Conservation (phyloP, 2,797 vertebrate species). For the Pipistrellus pipistrellus region DNA sequence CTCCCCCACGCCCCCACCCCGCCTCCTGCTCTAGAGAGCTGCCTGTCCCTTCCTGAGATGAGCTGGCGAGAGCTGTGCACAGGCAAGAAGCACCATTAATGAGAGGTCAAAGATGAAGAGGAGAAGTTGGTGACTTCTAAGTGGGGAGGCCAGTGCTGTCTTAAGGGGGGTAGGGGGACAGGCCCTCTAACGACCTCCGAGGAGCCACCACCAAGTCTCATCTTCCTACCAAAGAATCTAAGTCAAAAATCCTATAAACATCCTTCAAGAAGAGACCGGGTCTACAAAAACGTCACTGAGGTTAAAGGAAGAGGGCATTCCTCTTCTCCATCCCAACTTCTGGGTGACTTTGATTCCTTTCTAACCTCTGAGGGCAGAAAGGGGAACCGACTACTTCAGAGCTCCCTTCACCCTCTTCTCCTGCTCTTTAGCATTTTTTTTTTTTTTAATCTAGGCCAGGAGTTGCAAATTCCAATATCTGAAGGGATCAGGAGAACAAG, state of each 20-base stretch:
- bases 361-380: background rate
- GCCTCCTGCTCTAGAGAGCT: background rate
- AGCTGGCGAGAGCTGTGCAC: background rate
- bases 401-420: background rate
- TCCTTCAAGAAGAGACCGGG: background rate
- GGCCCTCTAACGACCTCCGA: background rate
- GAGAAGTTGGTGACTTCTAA: background rate
- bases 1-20: background rate
- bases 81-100: background rate
- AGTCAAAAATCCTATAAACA: background rate
- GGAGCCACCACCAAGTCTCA: background rate
- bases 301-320: background rate
- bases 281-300: background rate
- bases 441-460: background rate
- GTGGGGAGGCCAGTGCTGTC: background rate
- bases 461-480: background rate
- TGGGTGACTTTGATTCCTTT: background rate
- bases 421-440: background rate
- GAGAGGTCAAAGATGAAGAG: background rate
- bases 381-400: background rate
- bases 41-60: background rate
- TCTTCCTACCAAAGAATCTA: background rate
- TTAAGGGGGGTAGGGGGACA: background rate
- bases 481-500: background rate
- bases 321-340: background rate